Evolutionary conservation across 2,113 vertebrate species (phyloP).

Genomic region (Brachypodius melanocephalos): DNA sequence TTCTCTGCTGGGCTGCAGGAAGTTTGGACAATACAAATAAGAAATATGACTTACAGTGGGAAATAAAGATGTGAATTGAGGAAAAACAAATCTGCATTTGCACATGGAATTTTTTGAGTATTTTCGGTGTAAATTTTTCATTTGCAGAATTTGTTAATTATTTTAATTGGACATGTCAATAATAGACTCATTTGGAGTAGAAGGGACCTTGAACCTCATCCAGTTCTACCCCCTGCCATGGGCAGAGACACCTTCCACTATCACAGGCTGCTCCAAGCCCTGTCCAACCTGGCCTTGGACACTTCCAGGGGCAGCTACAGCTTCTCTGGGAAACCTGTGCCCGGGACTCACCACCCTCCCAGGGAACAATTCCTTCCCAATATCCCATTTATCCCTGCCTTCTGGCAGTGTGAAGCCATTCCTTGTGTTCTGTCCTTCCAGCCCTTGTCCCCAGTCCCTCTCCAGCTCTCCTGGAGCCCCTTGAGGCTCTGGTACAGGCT

Average conservation of each 20-base stretch:
- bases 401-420: background rate
- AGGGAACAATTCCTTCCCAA: rapidly evolving
- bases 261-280: background rate
- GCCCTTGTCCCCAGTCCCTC: background rate
- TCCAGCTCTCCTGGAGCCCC: background rate
- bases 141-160: background rate
- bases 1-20: background rate
- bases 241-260: rapidly evolving
- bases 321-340: rapidly evolving
- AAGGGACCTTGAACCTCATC: background rate
- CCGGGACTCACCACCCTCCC: rapidly evolving
- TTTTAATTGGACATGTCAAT: background rate
- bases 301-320: background rate
- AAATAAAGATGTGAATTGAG: background rate
- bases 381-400: rapidly evolving
- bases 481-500: background rate
- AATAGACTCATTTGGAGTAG: rapidly evolving
- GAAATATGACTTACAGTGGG: background rate
- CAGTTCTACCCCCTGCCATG: rapidly evolving
- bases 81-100: background rate
- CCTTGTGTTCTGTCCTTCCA: background rate
- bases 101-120: background rate
- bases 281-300: rapidly evolving
- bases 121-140: rapidly evolving
- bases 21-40: background rate